Conservation (phyloP, 1,140 invertebrate genomes). For the Hypsibius dujardini region DNA sequence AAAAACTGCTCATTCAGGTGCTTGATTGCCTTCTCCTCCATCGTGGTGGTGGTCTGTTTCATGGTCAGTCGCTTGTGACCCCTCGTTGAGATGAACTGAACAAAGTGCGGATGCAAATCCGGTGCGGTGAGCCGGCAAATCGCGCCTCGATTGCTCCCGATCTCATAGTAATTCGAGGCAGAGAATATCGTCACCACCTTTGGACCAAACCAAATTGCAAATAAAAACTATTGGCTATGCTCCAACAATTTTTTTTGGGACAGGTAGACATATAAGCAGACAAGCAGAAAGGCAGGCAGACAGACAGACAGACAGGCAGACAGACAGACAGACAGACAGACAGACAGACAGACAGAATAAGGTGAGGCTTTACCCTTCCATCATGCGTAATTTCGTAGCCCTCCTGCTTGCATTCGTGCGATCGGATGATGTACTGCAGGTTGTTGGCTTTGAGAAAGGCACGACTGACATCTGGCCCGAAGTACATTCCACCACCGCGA, state of each 20-base stretch:
- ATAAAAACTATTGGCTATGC: no score
- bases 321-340: no score
- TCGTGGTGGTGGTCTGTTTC: slow-evolving; percentile 25
- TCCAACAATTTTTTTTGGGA: no score
- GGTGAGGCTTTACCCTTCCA: slow-evolving; percentile 51
- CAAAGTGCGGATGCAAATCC: slow-evolving; percentile 54
- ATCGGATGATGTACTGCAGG: slow-evolving; percentile 56
- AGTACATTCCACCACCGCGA: slow-evolving; percentile 71
- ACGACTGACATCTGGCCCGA: slow-evolving; percentile 67
- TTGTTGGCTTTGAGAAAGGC: slow-evolving; percentile 54
- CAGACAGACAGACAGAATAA: no score
- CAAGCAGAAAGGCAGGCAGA: no score
- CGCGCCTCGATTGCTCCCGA: slow-evolving; percentile 74
- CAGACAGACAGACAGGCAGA: no score
- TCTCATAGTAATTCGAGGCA: slow-evolving; percentile 80
- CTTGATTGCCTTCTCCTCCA: slow-evolving; percentile 59
- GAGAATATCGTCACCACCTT: slow-evolving; percentile 80
- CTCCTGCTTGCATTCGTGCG: slow-evolving; percentile 76
- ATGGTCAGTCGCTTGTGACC: slow-evolving; percentile 22
- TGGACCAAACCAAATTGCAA: no score
- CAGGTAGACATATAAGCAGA: no score
- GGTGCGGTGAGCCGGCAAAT: slow-evolving; percentile 55
- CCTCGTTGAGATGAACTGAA: slow-evolving; percentile 47
- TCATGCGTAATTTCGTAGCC: slow-evolving; percentile 70
- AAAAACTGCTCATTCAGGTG: slow-evolving; percentile 55